Evolutionary conservation across 1,140 invertebrate species (phyloP).

Genomic region (Ditylenchus dipsaci): DNA sequence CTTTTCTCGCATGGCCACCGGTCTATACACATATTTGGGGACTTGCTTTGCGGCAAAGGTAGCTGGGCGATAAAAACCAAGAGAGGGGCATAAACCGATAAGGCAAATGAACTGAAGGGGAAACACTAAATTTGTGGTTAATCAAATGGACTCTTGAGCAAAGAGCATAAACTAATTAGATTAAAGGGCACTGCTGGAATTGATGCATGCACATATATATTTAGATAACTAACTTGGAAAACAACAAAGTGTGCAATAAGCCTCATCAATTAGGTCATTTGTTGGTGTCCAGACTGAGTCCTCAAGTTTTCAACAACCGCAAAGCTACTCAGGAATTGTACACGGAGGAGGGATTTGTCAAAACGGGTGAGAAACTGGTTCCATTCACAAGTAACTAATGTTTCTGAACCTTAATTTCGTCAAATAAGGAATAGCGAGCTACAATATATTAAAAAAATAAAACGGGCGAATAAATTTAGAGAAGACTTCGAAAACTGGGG

Average conservation of each 20-base stretch:
- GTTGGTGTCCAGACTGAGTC: background rate
- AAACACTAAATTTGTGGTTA: no score
- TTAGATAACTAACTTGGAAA: slow-evolving; percentile 1
- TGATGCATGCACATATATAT: background rate
- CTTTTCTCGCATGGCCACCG: no score
- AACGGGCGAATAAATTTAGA: no score
- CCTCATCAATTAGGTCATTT: background rate
- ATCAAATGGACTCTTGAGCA: background rate
- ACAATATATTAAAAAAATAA: no score
- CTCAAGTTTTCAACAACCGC: background rate
- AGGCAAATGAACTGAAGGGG: no score
- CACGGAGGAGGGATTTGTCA: background rate
- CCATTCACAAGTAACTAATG: background rate
- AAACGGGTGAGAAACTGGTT: background rate
- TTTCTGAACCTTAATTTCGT: no score
- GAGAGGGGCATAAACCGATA: no score
- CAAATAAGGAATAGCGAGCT: no score
- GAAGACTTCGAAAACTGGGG: no score
- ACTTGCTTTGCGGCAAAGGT: no score
- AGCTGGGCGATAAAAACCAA: no score
- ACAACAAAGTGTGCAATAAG: background rate
- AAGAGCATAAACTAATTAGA: background rate
- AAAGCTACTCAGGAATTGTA: background rate
- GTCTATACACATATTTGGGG: no score
- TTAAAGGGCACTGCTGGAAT: slow-evolving; percentile 42